Percentiles rank a stretch among this genome's conserved stretches.
Conservation (phyloP, 2,797 vertebrate species). For the Diglossa cyanea region DNA sequence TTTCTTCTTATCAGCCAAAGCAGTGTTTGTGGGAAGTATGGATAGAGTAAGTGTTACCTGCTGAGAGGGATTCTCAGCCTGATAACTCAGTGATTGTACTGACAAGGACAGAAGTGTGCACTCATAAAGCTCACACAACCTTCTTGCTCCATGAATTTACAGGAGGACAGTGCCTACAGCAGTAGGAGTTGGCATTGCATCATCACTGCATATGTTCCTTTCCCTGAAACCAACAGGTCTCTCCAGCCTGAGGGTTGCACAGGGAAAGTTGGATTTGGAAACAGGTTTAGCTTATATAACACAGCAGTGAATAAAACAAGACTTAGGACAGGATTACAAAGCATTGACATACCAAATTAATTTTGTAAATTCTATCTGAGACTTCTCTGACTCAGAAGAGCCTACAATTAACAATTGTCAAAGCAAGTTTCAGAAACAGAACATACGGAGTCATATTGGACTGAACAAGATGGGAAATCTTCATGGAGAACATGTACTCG, state of each 20-base stretch:
- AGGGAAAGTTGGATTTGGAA: neutral
- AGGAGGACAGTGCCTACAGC: neutral
- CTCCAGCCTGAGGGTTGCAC: neutral
- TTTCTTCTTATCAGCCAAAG: neutral
- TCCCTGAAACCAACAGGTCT: neutral
- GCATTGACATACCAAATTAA: neutral
- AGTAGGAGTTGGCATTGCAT: neutral
- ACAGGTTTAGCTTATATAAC: neutral
- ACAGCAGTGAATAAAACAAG: neutral
- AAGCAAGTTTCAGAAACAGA: neutral
- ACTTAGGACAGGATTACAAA: neutral
- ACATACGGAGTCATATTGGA: neutral
- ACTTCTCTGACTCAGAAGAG: neutral
- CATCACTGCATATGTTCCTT: neutral
- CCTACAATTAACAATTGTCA: neutral
- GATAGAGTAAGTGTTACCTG: neutral
- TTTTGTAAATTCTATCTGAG: neutral
- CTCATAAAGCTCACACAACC: neutral
- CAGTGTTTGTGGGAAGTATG: neutral
- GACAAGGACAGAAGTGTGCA: neutral
- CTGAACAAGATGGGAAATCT: neutral
- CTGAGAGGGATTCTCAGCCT: neutral
- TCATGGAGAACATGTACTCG: neutral
- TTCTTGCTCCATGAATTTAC: neutral
- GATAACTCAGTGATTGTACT: neutral